Evolutionary conservation across 2,888 invertebrate genomes (phyloP), one percentile per base, ranked within the genome.

Genomic region (Lissonota sp.): DNA sequence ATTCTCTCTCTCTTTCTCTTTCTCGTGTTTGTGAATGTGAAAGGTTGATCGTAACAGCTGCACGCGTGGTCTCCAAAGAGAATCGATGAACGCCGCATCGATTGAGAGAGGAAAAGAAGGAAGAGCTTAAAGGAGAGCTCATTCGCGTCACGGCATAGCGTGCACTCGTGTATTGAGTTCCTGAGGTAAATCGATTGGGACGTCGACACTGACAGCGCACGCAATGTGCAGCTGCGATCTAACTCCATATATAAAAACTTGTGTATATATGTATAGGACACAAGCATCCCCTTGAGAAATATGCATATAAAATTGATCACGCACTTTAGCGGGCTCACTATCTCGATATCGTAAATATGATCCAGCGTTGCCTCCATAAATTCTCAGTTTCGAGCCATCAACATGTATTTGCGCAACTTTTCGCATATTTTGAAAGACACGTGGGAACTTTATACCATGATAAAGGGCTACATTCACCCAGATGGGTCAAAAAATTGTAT

Each of bases 161-260:
- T 62, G 42, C 26, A 10, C 49, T 46, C 60, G 57, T 37, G 60
- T 75, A 81, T 84, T 76, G 84, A 84, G 78, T 79, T 80, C 70
- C 80, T 63, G 73, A 83, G 79, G 75, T 82, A 75, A 83, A 84
- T 83, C 83, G 81, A 83, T 79, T 78, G 72, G 69, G 58, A 77
- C 64, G 74, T 78, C 78, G 74, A 75, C 81, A 79, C 77, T 79
- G 69, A 81, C 75, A 51, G 71, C 69, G 75, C 71, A 80, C 74
- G 80, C 73, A 73, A 74, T 53, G 62, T 4, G 63, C 84, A 84
- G 84, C 81, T 84, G 83, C 83, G 64, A 77, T 80, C 75, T 14
- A 37, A 37, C 53, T 53, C 26, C 26, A 37, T 57, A 57, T 64
- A 51, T 49, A n/a, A 64, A 64, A 64, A 12, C 46, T 44, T 8